These are phyloP conservation scores for Sylvilagus floridanus DNA, from an alignment of 2,797 vertebrate genomes.

Conservation along the genomic window DNA sequence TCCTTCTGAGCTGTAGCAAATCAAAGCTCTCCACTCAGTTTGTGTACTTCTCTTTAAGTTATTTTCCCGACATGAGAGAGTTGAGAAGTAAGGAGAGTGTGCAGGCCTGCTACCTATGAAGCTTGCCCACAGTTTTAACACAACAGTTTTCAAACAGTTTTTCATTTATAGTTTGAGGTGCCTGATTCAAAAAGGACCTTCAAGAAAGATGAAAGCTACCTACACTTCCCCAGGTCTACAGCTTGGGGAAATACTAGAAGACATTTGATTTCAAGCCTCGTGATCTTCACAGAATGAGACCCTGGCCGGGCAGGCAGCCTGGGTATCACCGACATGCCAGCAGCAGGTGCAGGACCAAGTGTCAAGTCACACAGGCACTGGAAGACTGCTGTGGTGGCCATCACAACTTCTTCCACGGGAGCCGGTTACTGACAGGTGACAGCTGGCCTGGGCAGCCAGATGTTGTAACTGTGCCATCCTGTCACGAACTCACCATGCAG, in stretches of 20 bases:
- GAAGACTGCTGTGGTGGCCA: neutral
- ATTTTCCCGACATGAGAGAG: neutral
- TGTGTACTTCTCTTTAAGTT: neutral
- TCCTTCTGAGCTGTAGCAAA: slow-evolving; percentile 1
- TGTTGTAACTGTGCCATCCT: neutral
- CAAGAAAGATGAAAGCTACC: neutral
- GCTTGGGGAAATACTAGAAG: neutral
- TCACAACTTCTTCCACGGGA: neutral
- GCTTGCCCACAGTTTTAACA: neutral
- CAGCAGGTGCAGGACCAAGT: neutral
- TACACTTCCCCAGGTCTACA: neutral
- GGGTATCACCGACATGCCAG: neutral
- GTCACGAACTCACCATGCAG: neutral
- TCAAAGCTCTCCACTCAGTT: neutral
- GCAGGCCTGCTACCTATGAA: neutral
- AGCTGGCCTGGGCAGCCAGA: neutral
- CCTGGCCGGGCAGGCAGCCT: neutral
- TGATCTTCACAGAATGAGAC: neutral
- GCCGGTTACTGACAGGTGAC: neutral
- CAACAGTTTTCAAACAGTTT: neutral
- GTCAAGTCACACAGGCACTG: neutral
- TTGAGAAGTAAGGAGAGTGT: neutral
- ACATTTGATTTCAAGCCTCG: neutral
- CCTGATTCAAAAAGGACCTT: slow-evolving; percentile 32
- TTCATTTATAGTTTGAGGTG: neutral